Evolutionary conservation across 2,797 vertebrate genomes (phyloP).

Genomic region (Spea hammondii): DNA sequence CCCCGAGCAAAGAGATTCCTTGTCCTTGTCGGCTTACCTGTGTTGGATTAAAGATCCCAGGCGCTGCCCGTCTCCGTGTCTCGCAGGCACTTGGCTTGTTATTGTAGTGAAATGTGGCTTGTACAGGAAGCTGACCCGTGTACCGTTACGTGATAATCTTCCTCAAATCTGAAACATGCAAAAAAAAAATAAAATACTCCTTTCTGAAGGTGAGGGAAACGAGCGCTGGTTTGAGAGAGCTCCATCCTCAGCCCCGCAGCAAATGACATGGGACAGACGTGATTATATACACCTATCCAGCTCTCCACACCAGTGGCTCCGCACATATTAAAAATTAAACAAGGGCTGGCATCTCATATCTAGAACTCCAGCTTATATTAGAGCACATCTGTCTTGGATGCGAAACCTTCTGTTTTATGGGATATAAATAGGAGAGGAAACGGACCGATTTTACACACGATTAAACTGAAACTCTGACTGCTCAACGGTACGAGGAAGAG

Average conservation of each 20-base stretch:
- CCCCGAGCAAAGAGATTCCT: not conserved
- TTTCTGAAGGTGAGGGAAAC: slow-evolving; percentile 21
- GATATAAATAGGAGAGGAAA: slow-evolving; percentile 4
- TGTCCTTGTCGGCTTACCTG: not conserved
- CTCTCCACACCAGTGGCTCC: not conserved
- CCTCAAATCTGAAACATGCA: not conserved
- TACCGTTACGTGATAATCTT: slow-evolving; percentile 1
- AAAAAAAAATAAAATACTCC: slow-evolving; percentile 14
- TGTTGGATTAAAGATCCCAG: not conserved
- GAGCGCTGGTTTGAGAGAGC: not conserved
- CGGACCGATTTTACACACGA: not conserved
- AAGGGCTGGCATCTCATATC: not conserved
- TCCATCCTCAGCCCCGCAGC: not conserved
- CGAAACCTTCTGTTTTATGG: not conserved
- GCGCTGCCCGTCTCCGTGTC: no score
- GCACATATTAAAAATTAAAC: slow-evolving; percentile 22
- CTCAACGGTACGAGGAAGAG: not conserved
- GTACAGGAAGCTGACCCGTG: not conserved
- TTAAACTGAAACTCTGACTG: not conserved
- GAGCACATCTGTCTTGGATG: not conserved
- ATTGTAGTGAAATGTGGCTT: not conserved
- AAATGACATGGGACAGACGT: slow-evolving; percentile 2
- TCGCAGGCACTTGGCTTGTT: not conserved
- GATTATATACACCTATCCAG: slow-evolving; percentile 13
- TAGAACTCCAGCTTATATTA: not conserved